These are phyloP conservation scores for Sphaerophoria rueppellii DNA, from an alignment of 2,888 invertebrate genomes.

Conservation along the genomic window DNA sequence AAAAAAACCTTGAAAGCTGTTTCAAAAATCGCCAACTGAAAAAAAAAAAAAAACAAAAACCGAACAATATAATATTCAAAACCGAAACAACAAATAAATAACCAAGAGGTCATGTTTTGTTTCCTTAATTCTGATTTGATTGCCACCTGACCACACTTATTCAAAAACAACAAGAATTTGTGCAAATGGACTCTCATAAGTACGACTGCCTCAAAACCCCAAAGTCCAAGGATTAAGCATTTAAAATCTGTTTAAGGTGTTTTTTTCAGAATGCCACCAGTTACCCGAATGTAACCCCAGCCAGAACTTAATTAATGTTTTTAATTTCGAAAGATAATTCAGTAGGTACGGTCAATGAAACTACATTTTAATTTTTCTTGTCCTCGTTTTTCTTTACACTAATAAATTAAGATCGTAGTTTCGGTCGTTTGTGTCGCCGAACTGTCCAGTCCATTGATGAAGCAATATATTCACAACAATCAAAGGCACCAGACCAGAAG, in stretches of 20 bases:
- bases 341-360: neutral
- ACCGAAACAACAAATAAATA: no score
- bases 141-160: neutral
- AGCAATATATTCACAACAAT: neutral
- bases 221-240: no score
- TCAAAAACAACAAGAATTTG: neutral
- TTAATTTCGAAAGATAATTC: neutral
- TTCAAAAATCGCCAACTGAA: no score
- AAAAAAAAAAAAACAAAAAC: no score
- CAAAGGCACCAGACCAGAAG: neutral
- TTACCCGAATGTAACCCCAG: no score
- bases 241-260: no score
- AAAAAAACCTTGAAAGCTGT: no score
- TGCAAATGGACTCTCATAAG: no score
- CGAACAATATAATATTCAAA: no score
- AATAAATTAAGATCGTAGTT: conserved; percentile 14
- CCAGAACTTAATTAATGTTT: conserved; percentile 6
- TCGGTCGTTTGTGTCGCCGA: neutral
- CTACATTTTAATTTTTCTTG: conserved; percentile 22
- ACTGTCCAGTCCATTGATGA: conserved; percentile 1
- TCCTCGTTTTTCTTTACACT: conserved; percentile 25
- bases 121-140: neutral
- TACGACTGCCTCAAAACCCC: no score
- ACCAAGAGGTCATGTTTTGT: no score
- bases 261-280: no score